Base-by-base conservation (phyloP, 2,888 invertebrate genomes). In the Arrhopalites spinosus region DNA sequence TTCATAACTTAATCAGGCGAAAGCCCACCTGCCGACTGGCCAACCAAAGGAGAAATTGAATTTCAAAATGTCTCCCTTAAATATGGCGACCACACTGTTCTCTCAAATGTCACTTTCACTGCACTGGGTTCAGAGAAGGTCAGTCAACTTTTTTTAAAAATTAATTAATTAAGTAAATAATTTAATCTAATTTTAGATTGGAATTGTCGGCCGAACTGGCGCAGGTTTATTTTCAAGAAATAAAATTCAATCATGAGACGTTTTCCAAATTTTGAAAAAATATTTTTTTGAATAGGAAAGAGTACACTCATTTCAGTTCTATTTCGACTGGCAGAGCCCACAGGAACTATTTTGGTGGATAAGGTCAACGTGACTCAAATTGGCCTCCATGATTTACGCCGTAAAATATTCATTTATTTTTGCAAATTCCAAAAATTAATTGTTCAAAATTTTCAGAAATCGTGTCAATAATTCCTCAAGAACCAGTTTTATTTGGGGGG, bases 161-260 rank as follows among this genome's bases (percentile, higher is more conserved):
- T 3, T 20, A n/a, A 15, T 20, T 50, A 2, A n/a, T 20, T 36
- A 36, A 36, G 36, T 7, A 7, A 7, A 36, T 7, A 36, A 11
- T 36, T 36, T 36, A 36, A 36, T 36, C 36, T 36, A 74, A 23
- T 56, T 81, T 70, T 85, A 93, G 91, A 89, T 93, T 75, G 93
- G 93, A 17, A 91, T 93, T 80, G 92, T 93, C 2, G 94, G 94
- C 11, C 87, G 94, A 73, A 94, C 94, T 0, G 94, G 94, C 0
- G 94, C 94, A 7, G 36, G 36, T 36, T 7, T 36, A 11, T n/a
- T n/a, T n/a, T n/a, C n/a, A n/a, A n/a, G n/a, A n/a, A n/a, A n/a
- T n/a, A n/a, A n/a, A n/a, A n/a, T n/a, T n/a, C n/a, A n/a, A n/a
- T n/a, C n/a, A n/a, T n/a, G n/a, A n/a, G n/a, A n/a, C n/a, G n/a